Evolutionary conservation across 2,797 vertebrate species (phyloP), one percentile per base, ranked within the genome.

Genomic region (Pachyuromys duprasi): DNA sequence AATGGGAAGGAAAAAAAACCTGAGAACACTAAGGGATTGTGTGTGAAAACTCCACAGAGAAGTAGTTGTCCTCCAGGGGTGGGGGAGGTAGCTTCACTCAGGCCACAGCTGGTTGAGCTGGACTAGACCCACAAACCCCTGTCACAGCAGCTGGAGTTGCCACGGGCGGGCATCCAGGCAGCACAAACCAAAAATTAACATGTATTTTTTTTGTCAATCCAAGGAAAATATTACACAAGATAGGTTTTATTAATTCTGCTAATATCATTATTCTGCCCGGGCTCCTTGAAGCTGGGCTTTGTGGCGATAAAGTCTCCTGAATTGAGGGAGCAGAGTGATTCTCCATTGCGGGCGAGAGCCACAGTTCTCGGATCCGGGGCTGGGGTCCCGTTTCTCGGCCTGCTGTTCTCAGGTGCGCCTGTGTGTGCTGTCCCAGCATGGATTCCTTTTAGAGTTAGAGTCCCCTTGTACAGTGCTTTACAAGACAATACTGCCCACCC

Each of bases 261-360:
- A 97, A 96, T 97, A 95, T 97, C 95, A 57, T 97, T 97, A 96
- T 94, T 97, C 89, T 96, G 96, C 97, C 96, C 89, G 97, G 91
- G 84, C 94, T 95, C 97, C 97, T 95, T 88, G 93, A 87, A 87
- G 79, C 75, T 91, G 95, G 97, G 97, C 96, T 93, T 97, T 78
- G 86, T 57, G 95, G 93, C 74, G 95, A 96, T 87, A 91, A 70
- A 79, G 95, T 97, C 5, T 49, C 17, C 90, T 91, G 91, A 90
- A 65, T 96, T 95, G 88, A 96, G 91, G 90, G 90, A 96, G 91
- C 97, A 91, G 95, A 93, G 81, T 82, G 86, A 31, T 81, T 86
- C 88, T 90, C 65, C 1, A 4, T 26, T 5, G 42, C 75, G 42
- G 5, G 0, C 4, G 3, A 39, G 57, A 15, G 0, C n/a, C 49